phyloP scores from a whole-genome alignment of 2,888 invertebrate genomes.

The Drosophila glabriapex region DNA sequence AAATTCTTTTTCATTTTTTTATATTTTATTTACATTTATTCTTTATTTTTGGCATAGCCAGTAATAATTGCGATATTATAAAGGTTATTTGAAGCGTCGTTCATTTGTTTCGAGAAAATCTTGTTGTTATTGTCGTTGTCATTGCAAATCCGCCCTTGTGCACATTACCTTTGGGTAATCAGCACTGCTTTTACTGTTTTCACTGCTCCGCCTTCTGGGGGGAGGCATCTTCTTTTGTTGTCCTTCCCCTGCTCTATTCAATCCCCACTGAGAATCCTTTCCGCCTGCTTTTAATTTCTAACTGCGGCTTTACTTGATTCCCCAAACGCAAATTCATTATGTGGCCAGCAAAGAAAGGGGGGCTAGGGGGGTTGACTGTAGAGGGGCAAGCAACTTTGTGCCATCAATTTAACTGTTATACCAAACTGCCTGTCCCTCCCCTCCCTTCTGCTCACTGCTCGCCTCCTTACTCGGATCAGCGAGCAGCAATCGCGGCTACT shows the following conservation, averaged over 20 bases:
- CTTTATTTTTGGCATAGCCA: neutral
- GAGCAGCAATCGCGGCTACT: slow-evolving; percentile 59
- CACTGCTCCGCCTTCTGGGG: slow-evolving; percentile 34
- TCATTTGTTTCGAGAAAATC: neutral
- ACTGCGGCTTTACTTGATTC: slow-evolving; percentile 34
- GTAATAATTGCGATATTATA: neutral
- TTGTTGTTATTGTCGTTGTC: slow-evolving; percentile 22
- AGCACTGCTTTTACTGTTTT: slow-evolving; percentile 55
- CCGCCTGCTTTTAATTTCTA: slow-evolving; percentile 51
- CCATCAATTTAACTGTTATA: slow-evolving; percentile 18
- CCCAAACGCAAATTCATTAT: slow-evolving; percentile 70
- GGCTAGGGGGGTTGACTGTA: neutral
- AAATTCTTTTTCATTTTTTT: neutral
- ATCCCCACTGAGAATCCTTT: slow-evolving; percentile 40
- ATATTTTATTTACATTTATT: neutral
- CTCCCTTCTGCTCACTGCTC: slow-evolving; percentile 1
- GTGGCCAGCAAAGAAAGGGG: neutral
- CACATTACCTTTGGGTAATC: slow-evolving; percentile 75
- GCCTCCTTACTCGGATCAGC: slow-evolving; percentile 7
- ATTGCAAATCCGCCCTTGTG: neutral
- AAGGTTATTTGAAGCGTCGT: slow-evolving; percentile 16
- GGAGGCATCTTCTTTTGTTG: slow-evolving; percentile 36
- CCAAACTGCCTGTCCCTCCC: neutral
- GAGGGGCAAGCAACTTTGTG: neutral
- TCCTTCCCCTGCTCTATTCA: neutral